Evolutionary conservation across 2,797 vertebrate genomes (phyloP), one percentile per base, ranked within the genome.

Genomic region (Anolis apletophallus): DNA sequence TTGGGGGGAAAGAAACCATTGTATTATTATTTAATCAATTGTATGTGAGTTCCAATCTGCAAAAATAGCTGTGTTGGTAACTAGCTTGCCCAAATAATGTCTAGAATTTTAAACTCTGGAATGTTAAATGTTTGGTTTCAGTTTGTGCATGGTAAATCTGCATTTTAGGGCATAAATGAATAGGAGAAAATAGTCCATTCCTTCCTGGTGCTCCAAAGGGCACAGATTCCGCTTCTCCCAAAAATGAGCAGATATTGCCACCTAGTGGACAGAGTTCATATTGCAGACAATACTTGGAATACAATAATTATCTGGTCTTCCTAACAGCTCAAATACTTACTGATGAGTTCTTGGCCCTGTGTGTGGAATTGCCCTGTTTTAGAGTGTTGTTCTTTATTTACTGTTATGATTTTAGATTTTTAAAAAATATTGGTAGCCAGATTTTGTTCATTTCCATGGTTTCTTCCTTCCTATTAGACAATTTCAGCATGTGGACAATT

Each of bases 221-320:
- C 36, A 52, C 9, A 2, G 59, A 46, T 6, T 50, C 4, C 2
- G 7, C 19, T 3, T 40, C 36, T 64, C 64, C 13, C 5, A 72
- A 34, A 10, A 23, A 46, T 55, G 81, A 85, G 85, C 73, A 76
- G 80, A 89, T 87, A 12, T 85, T 91, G 90, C 90, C 95, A 93
- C 86, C 94, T 94, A 7, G 89, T 89, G 94, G 91, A 85, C 55
- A 61, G 72, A 89, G 46, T 52, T 34, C 6, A 52, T 1, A 0
- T 80, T 80, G 77, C 0, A 68, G 57, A 57, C 11, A 9, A 12
- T 68, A 26, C 29, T 4, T n/a, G 4, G 26, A 3, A 68, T 32
- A 12, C 6, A 14, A 68, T 32, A 10, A 11, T 21, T 32, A 2
- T 46, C 46, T 46, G 46, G 46, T 6, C 46, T 40, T 40, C 40